Conservation (phyloP, 2,797 vertebrate genomes). For the Cyprinodon diabolis region DNA sequence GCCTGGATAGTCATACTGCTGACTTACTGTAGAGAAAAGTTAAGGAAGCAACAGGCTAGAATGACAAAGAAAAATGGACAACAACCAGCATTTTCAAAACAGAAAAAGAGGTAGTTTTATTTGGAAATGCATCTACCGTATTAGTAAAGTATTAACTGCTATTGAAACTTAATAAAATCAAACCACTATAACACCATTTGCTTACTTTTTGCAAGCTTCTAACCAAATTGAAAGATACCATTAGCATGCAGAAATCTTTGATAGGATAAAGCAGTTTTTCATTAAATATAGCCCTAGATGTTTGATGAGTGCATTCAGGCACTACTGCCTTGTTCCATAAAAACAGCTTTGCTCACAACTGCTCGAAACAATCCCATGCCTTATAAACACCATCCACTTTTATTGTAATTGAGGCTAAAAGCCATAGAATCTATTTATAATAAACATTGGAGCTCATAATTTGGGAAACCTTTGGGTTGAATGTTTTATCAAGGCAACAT, state of each 20-base stretch:
- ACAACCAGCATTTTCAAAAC: background rate
- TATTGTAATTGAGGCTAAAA: background rate
- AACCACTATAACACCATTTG: no score
- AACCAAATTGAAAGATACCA: background rate
- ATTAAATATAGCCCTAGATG: constrained; percentile 10
- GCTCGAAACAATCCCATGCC: constrained; percentile 33
- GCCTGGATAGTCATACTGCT: constrained; percentile 80
- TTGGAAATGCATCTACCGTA: background rate
- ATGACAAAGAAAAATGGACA: background rate
- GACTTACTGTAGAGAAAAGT: constrained; percentile 77
- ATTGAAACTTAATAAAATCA: no score
- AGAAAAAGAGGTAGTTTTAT: background rate
- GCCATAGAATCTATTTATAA: background rate
- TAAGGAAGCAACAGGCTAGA: constrained; percentile 75
- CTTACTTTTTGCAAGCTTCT: background rate
- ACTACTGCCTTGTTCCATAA: constrained; percentile 8
- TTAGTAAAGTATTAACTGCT: background rate
- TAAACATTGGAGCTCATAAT: background rate
- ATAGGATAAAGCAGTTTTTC: background rate
- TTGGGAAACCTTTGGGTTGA: background rate
- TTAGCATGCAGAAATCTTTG: background rate
- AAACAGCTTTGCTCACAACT: background rate
- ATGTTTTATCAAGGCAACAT: background rate
- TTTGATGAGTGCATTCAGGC: constrained; percentile 23
- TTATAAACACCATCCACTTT: background rate